These are phyloP conservation scores for Nibea albiflora DNA, from an alignment of 2,113 vertebrate genomes.

Conservation along the genomic window DNA sequence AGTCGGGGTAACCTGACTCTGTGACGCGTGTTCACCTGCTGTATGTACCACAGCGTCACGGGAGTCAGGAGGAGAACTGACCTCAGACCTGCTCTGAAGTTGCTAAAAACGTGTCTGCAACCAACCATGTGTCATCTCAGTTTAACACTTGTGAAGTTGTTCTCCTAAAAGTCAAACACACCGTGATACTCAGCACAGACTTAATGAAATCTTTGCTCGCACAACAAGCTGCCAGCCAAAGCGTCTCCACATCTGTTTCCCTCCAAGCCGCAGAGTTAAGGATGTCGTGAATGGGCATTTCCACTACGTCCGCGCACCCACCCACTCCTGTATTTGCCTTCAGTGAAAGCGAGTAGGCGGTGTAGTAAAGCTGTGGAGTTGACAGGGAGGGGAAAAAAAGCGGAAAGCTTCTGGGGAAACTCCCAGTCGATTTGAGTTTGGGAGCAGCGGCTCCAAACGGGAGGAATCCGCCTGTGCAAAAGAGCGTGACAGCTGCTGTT, in stretches of 20 bases:
- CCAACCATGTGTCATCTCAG: background rate
- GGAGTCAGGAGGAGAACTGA: background rate
- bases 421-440: constrained; percentile 62
- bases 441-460: constrained; percentile 64
- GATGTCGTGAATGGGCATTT: constrained; percentile 17
- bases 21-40: background rate
- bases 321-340: constrained; percentile 4
- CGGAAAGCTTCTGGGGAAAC: constrained; percentile 65
- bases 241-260: background rate
- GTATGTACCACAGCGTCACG: background rate
- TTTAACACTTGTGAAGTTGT: background rate
- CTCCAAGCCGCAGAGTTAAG: background rate
- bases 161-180: background rate
- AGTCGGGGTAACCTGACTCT: background rate
- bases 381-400: background rate
- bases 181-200: background rate
- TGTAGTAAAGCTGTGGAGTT: constrained; percentile 38
- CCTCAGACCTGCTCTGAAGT: background rate
- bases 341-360: constrained; percentile 21
- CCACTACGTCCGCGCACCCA: constrained; percentile 7
- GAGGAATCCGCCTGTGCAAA: constrained; percentile 64
- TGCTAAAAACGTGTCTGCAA: background rate
- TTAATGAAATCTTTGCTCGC: background rate
- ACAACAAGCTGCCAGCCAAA: background rate
- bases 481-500: constrained; percentile 13